A percentile compares a stretch with the other conserved stretches of the same genome.
Evolutionary conservation across 2,888 invertebrate species (phyloP).

Genomic region (Hipparchia sbordonii): DNA sequence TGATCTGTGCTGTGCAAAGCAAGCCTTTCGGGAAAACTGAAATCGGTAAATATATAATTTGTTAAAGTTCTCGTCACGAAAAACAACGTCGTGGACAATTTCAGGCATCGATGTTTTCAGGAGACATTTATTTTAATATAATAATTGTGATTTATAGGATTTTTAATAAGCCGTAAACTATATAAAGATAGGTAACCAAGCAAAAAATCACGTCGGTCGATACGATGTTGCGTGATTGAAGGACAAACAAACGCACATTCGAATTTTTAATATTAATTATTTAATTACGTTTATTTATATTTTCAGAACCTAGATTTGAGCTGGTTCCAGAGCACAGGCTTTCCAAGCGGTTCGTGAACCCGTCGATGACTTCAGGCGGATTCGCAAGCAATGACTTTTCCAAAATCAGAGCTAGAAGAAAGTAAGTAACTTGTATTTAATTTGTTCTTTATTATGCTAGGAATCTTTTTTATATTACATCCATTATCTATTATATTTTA

Average conservation of each 20-base stretch:
- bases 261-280: background rate
- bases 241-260: too few species aligned
- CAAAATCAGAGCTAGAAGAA: conserved; percentile 64
- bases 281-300: background rate
- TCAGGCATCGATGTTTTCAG: too few species aligned
- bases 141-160: too few species aligned
- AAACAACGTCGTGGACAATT: background rate
- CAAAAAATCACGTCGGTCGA: too few species aligned
- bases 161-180: too few species aligned
- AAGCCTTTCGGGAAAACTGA: conserved; percentile 50
- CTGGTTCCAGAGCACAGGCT: conserved; percentile 46
- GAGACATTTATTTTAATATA: too few species aligned
- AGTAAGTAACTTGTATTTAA: conserved; percentile 48
- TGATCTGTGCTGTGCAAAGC: conserved; percentile 46
- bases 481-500: too few species aligned
- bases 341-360: conserved; percentile 62
- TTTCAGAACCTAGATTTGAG: conserved; percentile 26
- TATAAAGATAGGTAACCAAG: too few species aligned
- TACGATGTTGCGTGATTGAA: too few species aligned
- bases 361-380: conserved; percentile 54
- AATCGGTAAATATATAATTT: conserved; percentile 44
- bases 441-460: background rate
- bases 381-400: conserved; percentile 46
- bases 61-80: background rate
- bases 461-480: background rate